These are phyloP conservation scores for Babylonia areolata DNA, from an alignment of 1,140 invertebrate species.

Conservation along the genomic window DNA sequence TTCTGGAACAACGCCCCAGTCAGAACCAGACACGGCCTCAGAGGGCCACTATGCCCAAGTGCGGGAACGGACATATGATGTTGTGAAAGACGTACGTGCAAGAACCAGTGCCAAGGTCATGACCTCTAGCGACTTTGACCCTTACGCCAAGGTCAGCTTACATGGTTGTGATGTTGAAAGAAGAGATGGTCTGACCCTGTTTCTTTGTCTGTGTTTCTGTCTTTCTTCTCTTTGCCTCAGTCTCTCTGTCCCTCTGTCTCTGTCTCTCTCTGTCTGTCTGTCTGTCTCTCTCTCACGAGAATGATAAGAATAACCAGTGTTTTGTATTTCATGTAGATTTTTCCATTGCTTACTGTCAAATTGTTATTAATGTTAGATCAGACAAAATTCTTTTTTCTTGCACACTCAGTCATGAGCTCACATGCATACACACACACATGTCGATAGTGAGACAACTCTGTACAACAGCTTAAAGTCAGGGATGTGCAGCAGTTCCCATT, in stretches of 20 bases:
- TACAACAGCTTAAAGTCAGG: no score
- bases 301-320: no score
- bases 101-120: slow-evolving; percentile 11
- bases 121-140: slow-evolving; percentile 35
- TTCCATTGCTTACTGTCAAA: no score
- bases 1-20: slow-evolving; percentile 35
- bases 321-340: no score
- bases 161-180: no score
- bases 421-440: no score
- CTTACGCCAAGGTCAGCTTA: slow-evolving; percentile 43
- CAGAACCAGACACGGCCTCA: slow-evolving; percentile 12
- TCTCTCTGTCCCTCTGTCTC: background rate
- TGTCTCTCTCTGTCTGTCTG: background rate
- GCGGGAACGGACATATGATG: slow-evolving; percentile 55
- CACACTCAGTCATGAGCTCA: no score
- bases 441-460: no score
- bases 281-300: background rate
- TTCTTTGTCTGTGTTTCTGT: background rate
- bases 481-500: no score
- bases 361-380: no score
- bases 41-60: slow-evolving; percentile 57
- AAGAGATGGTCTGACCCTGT: no score
- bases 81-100: slow-evolving; percentile 50
- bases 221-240: background rate
- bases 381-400: no score